Conservation (phyloP, 2,888 invertebrate species). For the Ptilodon capucinus region DNA sequence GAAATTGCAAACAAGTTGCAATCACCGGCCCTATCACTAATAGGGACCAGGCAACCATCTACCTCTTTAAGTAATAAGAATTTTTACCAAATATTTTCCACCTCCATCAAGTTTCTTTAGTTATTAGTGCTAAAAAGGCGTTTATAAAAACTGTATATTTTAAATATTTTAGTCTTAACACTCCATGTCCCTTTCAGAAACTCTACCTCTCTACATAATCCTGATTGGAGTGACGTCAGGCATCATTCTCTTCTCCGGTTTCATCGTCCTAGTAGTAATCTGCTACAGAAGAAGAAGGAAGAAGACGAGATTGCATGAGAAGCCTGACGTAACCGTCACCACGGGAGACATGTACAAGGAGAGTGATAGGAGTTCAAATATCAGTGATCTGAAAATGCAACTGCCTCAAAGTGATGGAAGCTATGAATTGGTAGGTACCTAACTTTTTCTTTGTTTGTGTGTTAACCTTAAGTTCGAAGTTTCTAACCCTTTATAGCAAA, state of each 20-base stretch:
- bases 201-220: conserved; percentile 90
- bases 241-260: conserved; percentile 91
- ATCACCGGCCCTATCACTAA: too few relatives aligned
- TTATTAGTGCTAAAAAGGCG: too few relatives aligned
- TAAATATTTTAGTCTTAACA: too few relatives aligned
- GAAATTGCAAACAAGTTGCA: too few relatives aligned
- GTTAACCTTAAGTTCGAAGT: background rate
- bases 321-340: conserved; percentile 81
- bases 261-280: conserved; percentile 90
- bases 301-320: conserved; percentile 77
- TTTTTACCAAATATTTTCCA: too few relatives aligned
- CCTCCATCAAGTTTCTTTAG: too few relatives aligned
- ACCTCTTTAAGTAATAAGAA: too few relatives aligned
- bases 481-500: background rate
- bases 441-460: background rate
- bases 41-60: too few relatives aligned
- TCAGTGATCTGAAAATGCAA: conserved; percentile 95
- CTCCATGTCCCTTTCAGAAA: conserved; percentile 77
- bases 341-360: conserved; percentile 83
- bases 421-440: conserved; percentile 87
- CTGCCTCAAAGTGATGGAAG: conserved; percentile 91
- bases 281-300: conserved; percentile 86
- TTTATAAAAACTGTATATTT: too few relatives aligned
- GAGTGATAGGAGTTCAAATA: conserved; percentile 95
- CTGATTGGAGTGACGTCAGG: conserved; percentile 92